Percentiles rank a stretch among this genome's conserved stretches.
These are phyloP conservation scores for Sorex fumeus DNA, from an alignment of 2,113 vertebrate genomes.

Conservation along the genomic window DNA sequence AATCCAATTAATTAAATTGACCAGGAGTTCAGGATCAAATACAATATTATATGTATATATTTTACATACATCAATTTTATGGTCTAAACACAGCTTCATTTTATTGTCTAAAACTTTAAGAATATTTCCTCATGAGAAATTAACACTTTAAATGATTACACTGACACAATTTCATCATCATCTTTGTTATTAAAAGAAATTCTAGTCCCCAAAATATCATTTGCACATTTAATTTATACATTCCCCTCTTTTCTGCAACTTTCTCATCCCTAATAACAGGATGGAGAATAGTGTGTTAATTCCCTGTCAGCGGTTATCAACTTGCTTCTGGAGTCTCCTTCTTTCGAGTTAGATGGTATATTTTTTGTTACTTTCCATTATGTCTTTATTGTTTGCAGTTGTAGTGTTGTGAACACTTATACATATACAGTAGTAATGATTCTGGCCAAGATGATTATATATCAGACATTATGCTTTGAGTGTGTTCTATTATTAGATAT, in stretches of 20 bases:
- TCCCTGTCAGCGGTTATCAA: neutral
- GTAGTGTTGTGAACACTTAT: neutral
- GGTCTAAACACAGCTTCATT: neutral
- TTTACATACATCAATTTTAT: neutral
- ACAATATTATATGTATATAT: neutral
- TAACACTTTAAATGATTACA: neutral
- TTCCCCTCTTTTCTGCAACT: neutral
- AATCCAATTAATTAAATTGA: neutral
- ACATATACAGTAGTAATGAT: neutral
- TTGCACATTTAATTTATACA: neutral
- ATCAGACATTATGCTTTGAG: neutral
- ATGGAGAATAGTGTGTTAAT: no score
- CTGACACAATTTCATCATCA: neutral
- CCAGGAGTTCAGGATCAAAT: neutral
- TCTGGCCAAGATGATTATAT: neutral
- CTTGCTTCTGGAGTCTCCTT: neutral
- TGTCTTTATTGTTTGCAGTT: neutral
- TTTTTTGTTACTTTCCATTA: neutral
- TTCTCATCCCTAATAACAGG: neutral
- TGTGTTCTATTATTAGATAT: neutral
- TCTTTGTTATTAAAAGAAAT: neutral
- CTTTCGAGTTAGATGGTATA: neutral
- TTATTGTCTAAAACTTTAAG: constrained; percentile 11
- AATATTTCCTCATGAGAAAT: neutral
- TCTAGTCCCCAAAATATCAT: neutral